phyloP scores from a whole-genome alignment of 92 coral and sea anemone genomes.

The Pocillopora meandrina region DNA sequence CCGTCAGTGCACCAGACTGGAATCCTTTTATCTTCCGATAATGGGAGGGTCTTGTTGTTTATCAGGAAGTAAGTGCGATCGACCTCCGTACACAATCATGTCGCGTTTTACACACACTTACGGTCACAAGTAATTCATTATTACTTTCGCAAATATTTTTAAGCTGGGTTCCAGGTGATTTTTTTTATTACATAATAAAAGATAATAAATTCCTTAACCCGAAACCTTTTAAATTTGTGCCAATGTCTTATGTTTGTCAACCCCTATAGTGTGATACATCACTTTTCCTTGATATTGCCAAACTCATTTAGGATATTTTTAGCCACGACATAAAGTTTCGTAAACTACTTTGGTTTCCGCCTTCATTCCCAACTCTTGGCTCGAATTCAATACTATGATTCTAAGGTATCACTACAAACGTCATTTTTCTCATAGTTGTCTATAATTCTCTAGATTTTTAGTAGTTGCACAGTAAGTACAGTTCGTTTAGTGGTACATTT shows the following conservation, averaged over 20 bases:
- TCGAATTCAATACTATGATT: neutral
- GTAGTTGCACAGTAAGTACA: neutral
- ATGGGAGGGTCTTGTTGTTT: slow-evolving; percentile 45
- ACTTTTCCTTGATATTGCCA: neutral
- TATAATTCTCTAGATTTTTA: neutral
- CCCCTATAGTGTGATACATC: neutral
- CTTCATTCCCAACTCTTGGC: slow-evolving; percentile 12
- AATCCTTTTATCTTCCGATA: slow-evolving; percentile 52
- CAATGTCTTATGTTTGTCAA: slow-evolving; percentile 35
- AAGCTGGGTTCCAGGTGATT: neutral
- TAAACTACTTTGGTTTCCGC: slow-evolving; percentile 18
- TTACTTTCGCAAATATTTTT: slow-evolving; percentile 2
- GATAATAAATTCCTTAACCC: neutral
- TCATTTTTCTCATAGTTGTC: slow-evolving; percentile 15
- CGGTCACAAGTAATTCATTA: slow-evolving; percentile 15
- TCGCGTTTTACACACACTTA: slow-evolving; percentile 31
- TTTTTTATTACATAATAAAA: neutral
- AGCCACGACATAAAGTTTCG: slow-evolving; percentile 12
- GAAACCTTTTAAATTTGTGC: neutral
- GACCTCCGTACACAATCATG: slow-evolving; percentile 1
- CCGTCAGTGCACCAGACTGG: slow-evolving; percentile 34
- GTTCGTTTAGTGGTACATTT: neutral
- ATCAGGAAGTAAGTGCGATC: slow-evolving; percentile 42
- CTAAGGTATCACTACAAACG: neutral
- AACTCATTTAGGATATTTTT: slow-evolving; percentile 24